A percentile compares a stretch with the other conserved stretches of the same genome.
phyloP scores from a whole-genome alignment of 2,797 vertebrate species.

The Rhabdophis nuchalis region DNA sequence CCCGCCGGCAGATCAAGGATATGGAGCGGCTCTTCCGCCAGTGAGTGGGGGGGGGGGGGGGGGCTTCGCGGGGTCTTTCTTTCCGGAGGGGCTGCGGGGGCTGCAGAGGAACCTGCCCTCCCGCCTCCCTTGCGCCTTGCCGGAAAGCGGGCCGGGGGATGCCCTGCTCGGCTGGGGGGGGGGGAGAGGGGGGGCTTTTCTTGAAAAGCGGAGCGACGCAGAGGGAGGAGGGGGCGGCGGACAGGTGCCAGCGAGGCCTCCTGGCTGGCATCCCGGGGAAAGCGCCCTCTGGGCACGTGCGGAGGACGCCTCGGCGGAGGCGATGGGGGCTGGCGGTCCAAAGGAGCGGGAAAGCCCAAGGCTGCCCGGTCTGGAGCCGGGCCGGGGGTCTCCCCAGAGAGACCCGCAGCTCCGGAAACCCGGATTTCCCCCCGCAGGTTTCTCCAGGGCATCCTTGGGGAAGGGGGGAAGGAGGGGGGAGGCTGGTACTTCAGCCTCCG shows the following conservation, averaged over 20 bases:
- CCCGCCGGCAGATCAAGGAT: constrained; percentile 90
- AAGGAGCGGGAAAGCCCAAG: background rate
- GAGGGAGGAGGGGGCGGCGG: background rate
- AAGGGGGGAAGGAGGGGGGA: background rate
- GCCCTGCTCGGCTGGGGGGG: background rate
- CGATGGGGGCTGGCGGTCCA: background rate
- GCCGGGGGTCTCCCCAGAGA: background rate
- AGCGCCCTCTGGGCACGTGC: background rate
- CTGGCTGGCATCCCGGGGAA: no score
- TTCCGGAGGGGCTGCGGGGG: no score
- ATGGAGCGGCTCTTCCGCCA: constrained; percentile 92
- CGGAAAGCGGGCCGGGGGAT: background rate
- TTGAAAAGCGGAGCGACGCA: background rate
- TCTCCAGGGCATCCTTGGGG: background rate
- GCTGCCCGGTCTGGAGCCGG: no score
- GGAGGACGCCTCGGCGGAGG: background rate
- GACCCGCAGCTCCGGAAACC: background rate
- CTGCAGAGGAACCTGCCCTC: background rate
- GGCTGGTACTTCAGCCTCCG: background rate
- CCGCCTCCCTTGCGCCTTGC: background rate
- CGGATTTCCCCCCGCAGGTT: background rate
- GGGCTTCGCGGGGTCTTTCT: background rate
- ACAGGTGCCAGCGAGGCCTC: background rate
- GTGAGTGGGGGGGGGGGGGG: constrained; percentile 74
- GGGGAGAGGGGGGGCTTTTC: background rate